phyloP scores from a whole-genome alignment of 1,140 invertebrate species.

The Nephila pilipes region DNA sequence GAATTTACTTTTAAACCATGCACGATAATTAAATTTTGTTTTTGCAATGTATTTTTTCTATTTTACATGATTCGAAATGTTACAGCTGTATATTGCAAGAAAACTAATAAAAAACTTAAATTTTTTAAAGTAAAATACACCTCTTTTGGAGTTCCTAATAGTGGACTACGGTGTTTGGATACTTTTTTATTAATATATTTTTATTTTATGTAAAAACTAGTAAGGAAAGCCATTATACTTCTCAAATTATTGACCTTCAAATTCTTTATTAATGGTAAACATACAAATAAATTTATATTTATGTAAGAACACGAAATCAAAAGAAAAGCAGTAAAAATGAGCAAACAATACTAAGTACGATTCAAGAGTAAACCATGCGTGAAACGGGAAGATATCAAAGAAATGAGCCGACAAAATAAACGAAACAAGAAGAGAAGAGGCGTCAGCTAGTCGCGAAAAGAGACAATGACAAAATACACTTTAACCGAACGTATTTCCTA shows the following conservation, averaged over 20 bases:
- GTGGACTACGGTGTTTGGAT: too few species aligned
- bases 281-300: not conserved
- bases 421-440: not conserved
- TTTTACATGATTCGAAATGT: too few species aligned
- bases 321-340: not conserved
- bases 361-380: not conserved
- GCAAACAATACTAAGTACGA: not conserved
- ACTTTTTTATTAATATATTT: too few species aligned
- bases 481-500: not conserved
- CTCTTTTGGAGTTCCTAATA: too few species aligned
- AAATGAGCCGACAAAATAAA: constrained; percentile 19
- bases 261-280: not conserved
- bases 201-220: too few species aligned
- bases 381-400: not conserved
- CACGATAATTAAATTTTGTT: too few species aligned
- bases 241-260: not conserved
- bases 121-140: too few species aligned
- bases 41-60: too few species aligned
- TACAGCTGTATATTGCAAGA: too few species aligned
- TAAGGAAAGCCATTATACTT: too few species aligned
- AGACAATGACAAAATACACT: constrained; percentile 12
- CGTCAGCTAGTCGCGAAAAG: not conserved
- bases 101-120: too few species aligned
- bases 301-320: not conserved
- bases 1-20: too few species aligned